phyloP scores from a whole-genome alignment of 2,797 vertebrate genomes.

The Poeciliopsis paucimaculata region DNA sequence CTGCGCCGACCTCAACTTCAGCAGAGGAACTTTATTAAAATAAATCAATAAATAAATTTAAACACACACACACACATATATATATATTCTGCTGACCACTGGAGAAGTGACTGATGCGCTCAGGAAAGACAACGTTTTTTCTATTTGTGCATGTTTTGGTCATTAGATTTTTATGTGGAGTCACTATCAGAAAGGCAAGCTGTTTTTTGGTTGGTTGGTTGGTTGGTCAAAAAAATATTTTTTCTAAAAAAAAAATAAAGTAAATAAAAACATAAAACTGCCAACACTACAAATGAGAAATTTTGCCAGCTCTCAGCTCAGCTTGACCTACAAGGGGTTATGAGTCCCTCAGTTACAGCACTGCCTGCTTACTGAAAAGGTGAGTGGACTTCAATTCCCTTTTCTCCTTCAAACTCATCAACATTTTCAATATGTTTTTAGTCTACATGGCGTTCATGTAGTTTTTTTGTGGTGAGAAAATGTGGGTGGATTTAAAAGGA shows the following conservation, averaged over 20 bases:
- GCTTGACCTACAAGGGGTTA: background rate
- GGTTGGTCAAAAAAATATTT: background rate
- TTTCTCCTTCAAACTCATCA: background rate
- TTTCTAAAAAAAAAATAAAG: no score
- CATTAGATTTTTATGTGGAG: background rate
- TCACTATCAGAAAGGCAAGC: background rate
- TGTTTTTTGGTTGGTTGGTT: background rate
- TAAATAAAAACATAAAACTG: background rate
- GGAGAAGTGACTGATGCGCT: background rate
- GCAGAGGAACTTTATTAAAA: background rate
- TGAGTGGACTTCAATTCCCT: background rate
- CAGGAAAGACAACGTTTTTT: background rate
- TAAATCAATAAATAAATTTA: background rate
- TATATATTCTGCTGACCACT: background rate
- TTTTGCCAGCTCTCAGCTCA: background rate
- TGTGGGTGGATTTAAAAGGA: background rate
- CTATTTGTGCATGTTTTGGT: background rate
- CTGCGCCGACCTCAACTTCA: background rate
- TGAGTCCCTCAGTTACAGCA: background rate
- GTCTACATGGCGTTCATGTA: background rate
- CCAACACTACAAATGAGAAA: background rate
- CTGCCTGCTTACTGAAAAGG: background rate
- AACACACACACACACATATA: no score
- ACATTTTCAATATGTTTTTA: background rate
- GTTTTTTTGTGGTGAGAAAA: background rate